A percentile compares a stretch with the other conserved stretches of the same genome.
These are phyloP conservation scores for Drosophila anceps DNA, from an alignment of 2,888 invertebrate genomes.

Conservation along the genomic window DNA sequence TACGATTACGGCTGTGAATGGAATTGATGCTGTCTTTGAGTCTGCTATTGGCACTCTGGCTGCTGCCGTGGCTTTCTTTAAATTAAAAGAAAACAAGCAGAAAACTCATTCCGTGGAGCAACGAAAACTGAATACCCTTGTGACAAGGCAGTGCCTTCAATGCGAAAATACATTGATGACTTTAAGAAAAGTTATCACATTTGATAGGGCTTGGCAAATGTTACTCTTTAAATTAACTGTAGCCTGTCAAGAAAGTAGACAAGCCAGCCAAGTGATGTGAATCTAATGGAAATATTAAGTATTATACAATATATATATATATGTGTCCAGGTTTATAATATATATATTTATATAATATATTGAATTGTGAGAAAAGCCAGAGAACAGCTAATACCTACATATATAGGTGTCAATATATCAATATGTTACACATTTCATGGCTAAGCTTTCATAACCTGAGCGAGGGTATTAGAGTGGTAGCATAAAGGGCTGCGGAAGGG, in stretches of 20 bases:
- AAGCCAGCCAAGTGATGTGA: neutral
- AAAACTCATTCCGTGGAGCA: neutral
- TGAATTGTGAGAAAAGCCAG: neutral
- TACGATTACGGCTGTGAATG: slow-evolving; percentile 28
- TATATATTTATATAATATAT: neutral
- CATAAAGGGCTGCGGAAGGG: neutral
- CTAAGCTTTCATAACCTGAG: neutral
- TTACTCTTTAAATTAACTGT: neutral
- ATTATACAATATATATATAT: neutral
- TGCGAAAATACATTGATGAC: neutral
- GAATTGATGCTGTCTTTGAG: slow-evolving; percentile 6
- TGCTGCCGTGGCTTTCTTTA: slow-evolving; percentile 11
- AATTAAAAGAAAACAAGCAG: slow-evolving; percentile 24
- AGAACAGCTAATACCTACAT: neutral
- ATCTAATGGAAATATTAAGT: neutral
- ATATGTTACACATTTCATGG: slow-evolving; percentile 3
- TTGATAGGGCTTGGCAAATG: neutral
- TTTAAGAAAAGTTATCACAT: neutral
- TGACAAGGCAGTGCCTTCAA: neutral
- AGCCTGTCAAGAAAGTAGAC: neutral
- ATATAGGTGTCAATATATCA: neutral
- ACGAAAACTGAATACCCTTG: neutral
- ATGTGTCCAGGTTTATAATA: neutral
- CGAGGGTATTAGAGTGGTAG: neutral
- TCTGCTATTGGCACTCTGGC: slow-evolving; percentile 1